Conservation (phyloP, 2,888 invertebrate genomes). For the Acheta domesticus region DNA sequence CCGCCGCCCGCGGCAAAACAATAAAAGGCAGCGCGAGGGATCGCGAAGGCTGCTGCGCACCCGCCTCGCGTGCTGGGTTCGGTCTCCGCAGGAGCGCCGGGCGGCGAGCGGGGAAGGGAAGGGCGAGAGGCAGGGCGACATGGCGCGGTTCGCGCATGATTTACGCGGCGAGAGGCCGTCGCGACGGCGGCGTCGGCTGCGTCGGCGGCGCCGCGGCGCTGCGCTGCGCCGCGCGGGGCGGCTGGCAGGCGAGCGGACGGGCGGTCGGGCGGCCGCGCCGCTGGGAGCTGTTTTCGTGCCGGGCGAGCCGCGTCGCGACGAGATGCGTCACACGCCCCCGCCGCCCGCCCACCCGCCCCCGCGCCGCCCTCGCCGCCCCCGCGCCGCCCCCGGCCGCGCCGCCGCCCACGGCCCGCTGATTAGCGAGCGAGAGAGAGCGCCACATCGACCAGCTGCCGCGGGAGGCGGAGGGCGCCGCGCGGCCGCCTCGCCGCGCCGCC, state of each 20-base stretch:
- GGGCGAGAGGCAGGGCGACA: not conserved
- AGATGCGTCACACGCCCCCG: constrained; percentile 28
- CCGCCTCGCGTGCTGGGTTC: no score
- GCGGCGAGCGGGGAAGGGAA: not conserved
- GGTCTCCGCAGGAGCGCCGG: not conserved
- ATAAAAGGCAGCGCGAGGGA: no score
- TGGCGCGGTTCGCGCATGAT: not conserved
- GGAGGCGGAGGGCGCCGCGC: constrained; percentile 42
- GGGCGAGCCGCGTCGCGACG: constrained; percentile 45
- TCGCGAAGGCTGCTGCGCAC: no score
- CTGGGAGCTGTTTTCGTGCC: constrained; percentile 42
- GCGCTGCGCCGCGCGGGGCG: constrained; percentile 40
- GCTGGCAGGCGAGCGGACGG: constrained; percentile 33
- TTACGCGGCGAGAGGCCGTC: not conserved
- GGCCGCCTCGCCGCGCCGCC: constrained; percentile 38
- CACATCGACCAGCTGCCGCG: constrained; percentile 18
- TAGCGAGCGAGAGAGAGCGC: constrained; percentile 22
- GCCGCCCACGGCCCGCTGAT: constrained; percentile 28
- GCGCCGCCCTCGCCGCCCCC: not conserved
- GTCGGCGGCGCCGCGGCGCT: constrained; percentile 38
- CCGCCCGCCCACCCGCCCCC: not conserved
- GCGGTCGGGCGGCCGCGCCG: constrained; percentile 43
- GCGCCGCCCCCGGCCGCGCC: not conserved
- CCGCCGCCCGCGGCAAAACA: no score
- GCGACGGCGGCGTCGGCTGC: not conserved